Conservation (phyloP, 35 echinoderm and acorn worm species). For the Apostichopus japonicus region DNA sequence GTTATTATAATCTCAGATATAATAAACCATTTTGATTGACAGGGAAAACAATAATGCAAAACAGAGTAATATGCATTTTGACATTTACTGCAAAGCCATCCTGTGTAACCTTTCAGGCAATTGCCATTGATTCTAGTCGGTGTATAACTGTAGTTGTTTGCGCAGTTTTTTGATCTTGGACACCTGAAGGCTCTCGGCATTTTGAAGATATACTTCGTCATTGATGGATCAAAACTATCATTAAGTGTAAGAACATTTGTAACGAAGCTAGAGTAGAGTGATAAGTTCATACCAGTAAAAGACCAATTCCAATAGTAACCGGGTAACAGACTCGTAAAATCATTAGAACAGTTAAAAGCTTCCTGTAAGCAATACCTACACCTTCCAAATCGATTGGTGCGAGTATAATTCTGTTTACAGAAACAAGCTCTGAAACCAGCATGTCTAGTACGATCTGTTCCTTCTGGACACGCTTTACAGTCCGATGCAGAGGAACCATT, state of each 20-base stretch:
- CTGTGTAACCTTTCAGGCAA: slow-evolving; percentile 39
- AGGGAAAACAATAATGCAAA: slow-evolving; percentile 49
- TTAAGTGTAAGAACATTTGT: background rate
- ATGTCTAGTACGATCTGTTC: slow-evolving; percentile 25
- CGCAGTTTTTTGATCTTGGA: background rate
- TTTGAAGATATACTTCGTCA: background rate
- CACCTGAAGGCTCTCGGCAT: slow-evolving; percentile 17
- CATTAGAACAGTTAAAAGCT: slow-evolving; percentile 55
- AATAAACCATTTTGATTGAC: slow-evolving; percentile 34
- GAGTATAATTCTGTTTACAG: slow-evolving; percentile 47
- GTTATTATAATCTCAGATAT: background rate
- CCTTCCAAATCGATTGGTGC: slow-evolving; percentile 39
- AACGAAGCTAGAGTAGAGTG: slow-evolving; percentile 30
- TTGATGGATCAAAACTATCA: background rate
- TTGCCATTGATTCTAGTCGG: background rate
- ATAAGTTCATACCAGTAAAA: background rate
- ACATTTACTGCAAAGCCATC: slow-evolving; percentile 65
- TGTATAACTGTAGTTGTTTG: background rate
- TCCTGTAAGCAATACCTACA: slow-evolving; percentile 11
- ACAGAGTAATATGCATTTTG: slow-evolving; percentile 24
- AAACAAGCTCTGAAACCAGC: slow-evolving; percentile 65
- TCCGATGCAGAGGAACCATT: slow-evolving; percentile 24
- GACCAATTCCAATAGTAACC: slow-evolving; percentile 69
- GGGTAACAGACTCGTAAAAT: slow-evolving; percentile 38
- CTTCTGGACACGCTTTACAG: slow-evolving; percentile 57